These are phyloP conservation scores for Australoheros facetus DNA, from an alignment of 2,797 vertebrate species.

Conservation along the genomic window DNA sequence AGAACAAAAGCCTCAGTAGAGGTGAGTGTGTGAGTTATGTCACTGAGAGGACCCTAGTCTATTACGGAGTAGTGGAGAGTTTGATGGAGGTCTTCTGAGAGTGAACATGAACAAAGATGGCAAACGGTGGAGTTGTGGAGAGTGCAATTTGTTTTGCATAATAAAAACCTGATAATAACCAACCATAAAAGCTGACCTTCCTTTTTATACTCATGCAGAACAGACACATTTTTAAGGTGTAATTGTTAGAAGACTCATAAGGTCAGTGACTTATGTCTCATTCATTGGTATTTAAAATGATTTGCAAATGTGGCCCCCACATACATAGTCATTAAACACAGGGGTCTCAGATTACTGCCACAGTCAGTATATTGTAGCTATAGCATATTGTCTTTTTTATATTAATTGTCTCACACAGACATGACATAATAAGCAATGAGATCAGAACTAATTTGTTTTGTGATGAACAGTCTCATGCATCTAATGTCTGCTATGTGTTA, in stretches of 20 bases:
- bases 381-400: slow-evolving; percentile 58
- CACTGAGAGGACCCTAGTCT: slow-evolving; percentile 65
- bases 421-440: slow-evolving; percentile 79
- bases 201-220: slow-evolving; percentile 27
- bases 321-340: slow-evolving; percentile 78
- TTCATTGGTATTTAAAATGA: slow-evolving; percentile 81
- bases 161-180: slow-evolving; percentile 55
- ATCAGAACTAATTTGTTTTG: slow-evolving; percentile 70
- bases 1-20: slow-evolving; percentile 59
- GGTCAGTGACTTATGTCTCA: slow-evolving; percentile 70
- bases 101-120: slow-evolving; percentile 76
- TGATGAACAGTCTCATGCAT: slow-evolving; percentile 35
- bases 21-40: slow-evolving; percentile 70
- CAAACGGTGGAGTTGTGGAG: slow-evolving; percentile 38
- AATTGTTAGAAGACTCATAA: slow-evolving; percentile 57
- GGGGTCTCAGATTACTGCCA: slow-evolving; percentile 53
- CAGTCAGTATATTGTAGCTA: slow-evolving; percentile 34
- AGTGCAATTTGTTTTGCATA: slow-evolving; percentile 63
- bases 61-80: slow-evolving; percentile 69
- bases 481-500: slow-evolving; percentile 10
- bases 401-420: slow-evolving; percentile 60
- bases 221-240: slow-evolving; percentile 37
- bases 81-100: slow-evolving; percentile 65
- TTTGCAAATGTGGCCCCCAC: slow-evolving; percentile 75
- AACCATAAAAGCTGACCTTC: slow-evolving; percentile 57